phyloP scores from a whole-genome alignment of 2,888 invertebrate species.

The Callosobruchus maculatus region DNA sequence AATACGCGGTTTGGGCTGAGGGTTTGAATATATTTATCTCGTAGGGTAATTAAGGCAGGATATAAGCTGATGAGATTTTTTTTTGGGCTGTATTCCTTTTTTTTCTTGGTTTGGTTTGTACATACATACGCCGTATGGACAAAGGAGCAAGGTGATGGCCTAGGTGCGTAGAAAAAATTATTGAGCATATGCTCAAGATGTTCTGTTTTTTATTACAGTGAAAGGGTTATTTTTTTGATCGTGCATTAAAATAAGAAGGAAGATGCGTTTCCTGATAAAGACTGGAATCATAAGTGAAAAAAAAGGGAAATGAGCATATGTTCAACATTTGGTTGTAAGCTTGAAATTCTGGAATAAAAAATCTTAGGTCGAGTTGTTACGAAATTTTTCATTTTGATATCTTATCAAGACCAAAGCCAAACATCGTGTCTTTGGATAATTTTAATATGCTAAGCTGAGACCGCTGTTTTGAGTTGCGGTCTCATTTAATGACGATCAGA shows the following conservation, averaged over 20 bases:
- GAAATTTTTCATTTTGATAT: too few relatives aligned
- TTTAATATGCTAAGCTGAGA: too few relatives aligned
- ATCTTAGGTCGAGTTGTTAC: too few relatives aligned
- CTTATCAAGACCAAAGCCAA: too few relatives aligned
- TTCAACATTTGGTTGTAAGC: too few relatives aligned
- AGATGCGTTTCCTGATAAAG: not conserved
- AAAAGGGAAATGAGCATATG: too few relatives aligned
- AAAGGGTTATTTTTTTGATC: slow-evolving; percentile 5
- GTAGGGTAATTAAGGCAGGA: slow-evolving; percentile 23
- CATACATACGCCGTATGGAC: slow-evolving; percentile 5
- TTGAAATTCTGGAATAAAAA: too few relatives aligned
- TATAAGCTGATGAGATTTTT: slow-evolving; percentile 20
- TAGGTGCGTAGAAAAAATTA: slow-evolving; percentile 6
- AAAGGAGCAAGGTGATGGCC: slow-evolving; percentile 11
- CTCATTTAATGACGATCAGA: too few relatives aligned
- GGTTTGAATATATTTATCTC: slow-evolving; percentile 20
- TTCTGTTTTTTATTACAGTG: slow-evolving; percentile 14
- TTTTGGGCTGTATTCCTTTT: slow-evolving; percentile 8
- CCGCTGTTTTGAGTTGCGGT: too few relatives aligned
- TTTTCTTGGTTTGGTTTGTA: slow-evolving; percentile 8
- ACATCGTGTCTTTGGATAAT: too few relatives aligned
- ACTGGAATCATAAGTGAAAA: not conserved
- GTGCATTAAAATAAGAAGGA: not conserved
- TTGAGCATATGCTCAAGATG: slow-evolving; percentile 18
- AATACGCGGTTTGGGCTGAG: slow-evolving; percentile 7